Percentiles rank a stretch among this genome's conserved stretches.
phyloP scores from a whole-genome alignment of 2,113 vertebrate species.

The Phalacrocorax aristotelis region DNA sequence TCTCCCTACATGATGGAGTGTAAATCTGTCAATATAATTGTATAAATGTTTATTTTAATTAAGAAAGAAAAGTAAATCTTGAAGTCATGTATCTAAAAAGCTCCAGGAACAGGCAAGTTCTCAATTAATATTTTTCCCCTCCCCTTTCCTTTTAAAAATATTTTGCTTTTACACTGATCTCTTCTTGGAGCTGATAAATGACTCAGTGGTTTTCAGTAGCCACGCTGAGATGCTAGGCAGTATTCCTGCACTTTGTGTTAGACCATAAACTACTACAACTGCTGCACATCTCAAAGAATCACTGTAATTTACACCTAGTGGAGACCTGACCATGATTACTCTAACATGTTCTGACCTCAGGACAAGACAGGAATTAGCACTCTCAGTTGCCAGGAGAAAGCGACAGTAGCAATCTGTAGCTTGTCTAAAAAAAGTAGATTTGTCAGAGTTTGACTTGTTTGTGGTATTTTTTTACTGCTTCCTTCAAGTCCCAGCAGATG shows the following conservation, averaged over 20 bases:
- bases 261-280: neutral
- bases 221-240: neutral
- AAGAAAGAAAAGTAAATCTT: neutral
- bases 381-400: neutral
- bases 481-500: neutral
- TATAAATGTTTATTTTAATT: neutral
- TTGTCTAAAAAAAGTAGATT: neutral
- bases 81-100: neutral
- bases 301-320: neutral
- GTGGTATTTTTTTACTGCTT: neutral
- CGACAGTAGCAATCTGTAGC: neutral
- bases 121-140: neutral
- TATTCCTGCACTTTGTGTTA: neutral
- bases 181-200: neutral
- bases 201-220: neutral
- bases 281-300: neutral
- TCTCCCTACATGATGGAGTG: rapidly evolving
- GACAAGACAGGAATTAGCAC: neutral
- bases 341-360: neutral
- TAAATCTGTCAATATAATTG: neutral
- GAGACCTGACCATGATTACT: neutral
- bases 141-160: neutral
- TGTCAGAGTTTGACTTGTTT: neutral
- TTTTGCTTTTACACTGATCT: neutral
- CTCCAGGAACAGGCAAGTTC: neutral